Evolutionary conservation across 2,888 invertebrate genomes (phyloP).

Genomic region (Zhuqinia jingwanae): DNA sequence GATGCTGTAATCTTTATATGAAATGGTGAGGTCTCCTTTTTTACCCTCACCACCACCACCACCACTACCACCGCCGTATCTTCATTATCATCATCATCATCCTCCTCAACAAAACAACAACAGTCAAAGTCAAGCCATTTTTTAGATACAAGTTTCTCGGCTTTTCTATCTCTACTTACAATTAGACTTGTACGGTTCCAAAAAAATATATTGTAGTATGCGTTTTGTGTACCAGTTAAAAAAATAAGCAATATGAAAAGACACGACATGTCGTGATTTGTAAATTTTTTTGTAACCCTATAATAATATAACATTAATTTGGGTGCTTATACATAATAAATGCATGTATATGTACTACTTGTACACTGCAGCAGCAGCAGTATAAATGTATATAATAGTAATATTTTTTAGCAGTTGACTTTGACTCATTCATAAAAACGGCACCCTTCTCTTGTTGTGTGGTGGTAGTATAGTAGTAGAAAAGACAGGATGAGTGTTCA

Average conservation of each 20-base stretch:
- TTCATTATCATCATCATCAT: conserved; percentile 5
- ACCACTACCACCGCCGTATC: background rate
- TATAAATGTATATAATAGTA: background rate
- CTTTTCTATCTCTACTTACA: background rate
- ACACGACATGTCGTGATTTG: background rate
- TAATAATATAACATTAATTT: background rate
- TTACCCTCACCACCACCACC: background rate
- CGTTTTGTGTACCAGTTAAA: conserved; percentile 7
- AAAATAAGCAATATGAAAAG: background rate
- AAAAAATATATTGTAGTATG: background rate
- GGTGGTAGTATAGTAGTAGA: background rate
- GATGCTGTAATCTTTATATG: conserved; percentile 50
- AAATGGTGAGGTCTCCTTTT: conserved; percentile 32
- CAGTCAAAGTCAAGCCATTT: background rate
- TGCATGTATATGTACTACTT: background rate
- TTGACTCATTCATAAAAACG: too few species aligned
- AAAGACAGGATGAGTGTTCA: too few species aligned
- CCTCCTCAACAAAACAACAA: conserved; percentile 24
- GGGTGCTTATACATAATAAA: background rate
- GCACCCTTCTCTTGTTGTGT: background rate
- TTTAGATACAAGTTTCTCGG: background rate
- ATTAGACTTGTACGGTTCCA: background rate
- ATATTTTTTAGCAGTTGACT: background rate
- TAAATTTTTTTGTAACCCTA: background rate
- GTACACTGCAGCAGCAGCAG: too few species aligned